Base-by-base conservation (phyloP, 2,797 vertebrate species). In the Silurus lanzhouensis region DNA sequence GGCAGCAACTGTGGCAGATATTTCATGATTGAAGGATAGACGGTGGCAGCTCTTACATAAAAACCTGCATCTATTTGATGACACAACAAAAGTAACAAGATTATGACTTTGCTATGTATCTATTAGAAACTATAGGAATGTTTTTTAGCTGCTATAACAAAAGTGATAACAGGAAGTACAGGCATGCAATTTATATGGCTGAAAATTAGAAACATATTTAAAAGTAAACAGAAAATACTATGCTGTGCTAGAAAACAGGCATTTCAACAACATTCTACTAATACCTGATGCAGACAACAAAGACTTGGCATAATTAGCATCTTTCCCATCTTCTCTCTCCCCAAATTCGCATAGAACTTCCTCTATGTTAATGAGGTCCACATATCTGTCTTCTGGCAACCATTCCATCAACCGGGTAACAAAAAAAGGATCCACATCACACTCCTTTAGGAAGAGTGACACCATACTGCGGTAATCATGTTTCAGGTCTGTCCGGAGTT, bases 1-100 rank as follows among this genome's bases (percentile, higher is more conserved):
- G 96, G 96, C 87, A 97, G 90, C 89, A 97, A 95, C 55, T 82
- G 9, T 0, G 95, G 95, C 84, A 97, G 83, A 88, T 95, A 95
- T 83, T 94, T 92, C 94, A 96, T 86, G 67, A 96, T 76, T 82
- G 77, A 85, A 0, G 95, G 96, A 84, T 93, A 95, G 66, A 57
- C 15, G 87, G 92, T 89, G 46, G 94, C 94, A 82, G 27, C 88
- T 88, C 90, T 84, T 1, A 92, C 91, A 0, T 67, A 90, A 87
- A 86, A 90, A 55, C 94, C 94, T 83, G 92, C 87, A 91, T 82
- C 96, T 97, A 71, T 72, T 66, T 74, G 17, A 64, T 27, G 31
- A 82, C 2, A 83, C 15, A 87, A 82, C 10, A 83, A 15, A 6
- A 66, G 7, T 2, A 83, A 58, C 15, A 27, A 38, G 27, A 60